Evolutionary conservation across 2,113 vertebrate species (phyloP), one percentile per base, ranked within the genome.

Genomic region (Sebastes fasciatus): DNA sequence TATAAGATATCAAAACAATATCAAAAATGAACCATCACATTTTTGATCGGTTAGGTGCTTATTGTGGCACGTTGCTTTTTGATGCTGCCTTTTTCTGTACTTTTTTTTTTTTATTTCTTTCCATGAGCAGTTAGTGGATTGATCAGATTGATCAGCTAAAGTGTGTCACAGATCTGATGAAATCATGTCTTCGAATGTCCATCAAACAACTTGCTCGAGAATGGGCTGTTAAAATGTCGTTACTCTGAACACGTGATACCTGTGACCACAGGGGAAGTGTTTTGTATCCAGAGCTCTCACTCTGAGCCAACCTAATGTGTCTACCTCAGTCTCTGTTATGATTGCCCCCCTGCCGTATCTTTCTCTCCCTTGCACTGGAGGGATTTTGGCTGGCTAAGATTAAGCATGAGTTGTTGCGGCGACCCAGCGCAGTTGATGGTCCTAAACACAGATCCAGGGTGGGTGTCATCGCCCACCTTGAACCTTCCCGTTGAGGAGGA

Each of bases 281-380:
- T 67, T 9, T 91, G 85, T 90, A 89, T 94, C 90, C 88, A 82
- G 82, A 94, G 92, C 92, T 92, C 92, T 82, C 88, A 90, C 76
- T 94, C 73, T 93, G 93, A 96, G 94, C 94, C 92, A 93, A 85
- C 90, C 87, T 70, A 94, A 90, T 95, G 85, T 94, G 94, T 97
- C 97, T 99, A 98, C 97, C 97, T 99, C 97, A 96, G 94, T 95
- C 90, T 95, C 89, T 90, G 89, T 91, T 89, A 90, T 80, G 91
- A 93, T 87, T 76, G 79, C 88, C 88, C 90, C 86, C 83, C 77
- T 72, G 88, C 88, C 93, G 79, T 91, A 93, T 79, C 72, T 72
- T 84, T 82, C 79, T 84, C 86, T 91, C 94, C 90, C 83, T 82
- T 82, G 87, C 84, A 77, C 81, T 87, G 87, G 85, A 92, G 93